Percentiles rank a stretch among this genome's conserved stretches.
phyloP scores from a whole-genome alignment of 2,797 vertebrate genomes.

The Sternarchorhynchus goeldii region DNA sequence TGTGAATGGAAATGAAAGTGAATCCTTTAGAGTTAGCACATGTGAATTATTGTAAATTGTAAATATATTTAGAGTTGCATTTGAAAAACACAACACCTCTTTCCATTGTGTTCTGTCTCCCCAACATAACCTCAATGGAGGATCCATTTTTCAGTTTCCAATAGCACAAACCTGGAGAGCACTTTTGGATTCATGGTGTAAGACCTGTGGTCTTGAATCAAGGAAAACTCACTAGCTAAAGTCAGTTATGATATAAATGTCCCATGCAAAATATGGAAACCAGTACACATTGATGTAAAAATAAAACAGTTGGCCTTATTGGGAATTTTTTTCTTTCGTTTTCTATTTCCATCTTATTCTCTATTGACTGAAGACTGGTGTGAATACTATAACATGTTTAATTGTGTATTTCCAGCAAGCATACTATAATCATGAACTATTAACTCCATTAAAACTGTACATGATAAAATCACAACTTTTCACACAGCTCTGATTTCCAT shows the following conservation, averaged over 20 bases:
- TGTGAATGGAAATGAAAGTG: slow-evolving; percentile 64
- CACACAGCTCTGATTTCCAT: no score
- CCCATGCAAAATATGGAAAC: background rate
- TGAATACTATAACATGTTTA: background rate
- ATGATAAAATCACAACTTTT: background rate
- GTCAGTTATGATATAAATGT: slow-evolving; percentile 5
- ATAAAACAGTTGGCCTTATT: background rate
- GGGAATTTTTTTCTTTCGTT: background rate
- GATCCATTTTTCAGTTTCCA: slow-evolving; percentile 23
- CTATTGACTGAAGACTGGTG: background rate
- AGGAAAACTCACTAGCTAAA: background rate
- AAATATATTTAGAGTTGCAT: slow-evolving; percentile 14
- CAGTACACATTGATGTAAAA: background rate
- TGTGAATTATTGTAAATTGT: slow-evolving; percentile 10
- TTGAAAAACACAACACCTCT: background rate
- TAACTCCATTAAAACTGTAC: background rate
- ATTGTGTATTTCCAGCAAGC: background rate
- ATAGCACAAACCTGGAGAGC: slow-evolving; percentile 28
- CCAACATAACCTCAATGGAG: background rate
- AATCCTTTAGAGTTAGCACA: slow-evolving; percentile 29
- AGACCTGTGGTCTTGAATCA: background rate
- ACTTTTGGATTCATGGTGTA: slow-evolving; percentile 20
- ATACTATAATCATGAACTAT: background rate
- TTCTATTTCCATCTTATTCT: background rate
- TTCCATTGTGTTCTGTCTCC: slow-evolving; percentile 1